phyloP scores from a whole-genome alignment of 2,888 invertebrate species.

The Ptilodon capucinus region DNA sequence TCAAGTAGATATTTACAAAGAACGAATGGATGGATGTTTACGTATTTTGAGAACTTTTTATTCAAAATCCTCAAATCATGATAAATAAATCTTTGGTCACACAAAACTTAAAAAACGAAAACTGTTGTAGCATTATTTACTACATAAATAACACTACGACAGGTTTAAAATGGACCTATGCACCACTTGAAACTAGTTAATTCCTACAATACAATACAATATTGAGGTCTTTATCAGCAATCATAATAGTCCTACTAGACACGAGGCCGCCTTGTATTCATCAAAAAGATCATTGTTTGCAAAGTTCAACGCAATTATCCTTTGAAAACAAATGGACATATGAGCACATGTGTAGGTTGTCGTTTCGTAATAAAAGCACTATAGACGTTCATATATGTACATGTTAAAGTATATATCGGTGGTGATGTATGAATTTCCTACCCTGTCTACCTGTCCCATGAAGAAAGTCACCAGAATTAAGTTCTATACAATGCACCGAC shows the following conservation, averaged over 20 bases:
- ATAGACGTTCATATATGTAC: not conserved
- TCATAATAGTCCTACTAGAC: not conserved
- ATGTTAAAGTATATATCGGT: not conserved
- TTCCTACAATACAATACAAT: too few species aligned
- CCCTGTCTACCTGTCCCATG: not conserved
- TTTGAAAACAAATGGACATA: not conserved
- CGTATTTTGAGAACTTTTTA: not conserved
- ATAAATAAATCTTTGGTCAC: too few species aligned
- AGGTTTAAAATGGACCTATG: too few species aligned
- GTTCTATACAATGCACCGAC: too few species aligned
- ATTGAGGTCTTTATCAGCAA: not conserved
- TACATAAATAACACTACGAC: too few species aligned
- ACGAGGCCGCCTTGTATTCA: not conserved
- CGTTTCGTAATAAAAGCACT: not conserved
- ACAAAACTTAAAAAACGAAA: too few species aligned
- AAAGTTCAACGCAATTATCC: slow-evolving; percentile 2
- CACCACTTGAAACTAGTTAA: not conserved
- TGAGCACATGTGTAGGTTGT: not conserved
- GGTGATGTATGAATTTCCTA: not conserved
- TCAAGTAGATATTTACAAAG: not conserved
- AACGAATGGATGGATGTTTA: not conserved
- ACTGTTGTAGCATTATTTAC: too few species aligned
- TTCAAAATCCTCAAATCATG: not conserved
- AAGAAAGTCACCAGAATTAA: too few species aligned
- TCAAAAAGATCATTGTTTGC: slow-evolving; percentile 1